These are phyloP conservation scores for Pelmatolapia mariae DNA, from an alignment of 2,113 vertebrate genomes.

Conservation along the genomic window DNA sequence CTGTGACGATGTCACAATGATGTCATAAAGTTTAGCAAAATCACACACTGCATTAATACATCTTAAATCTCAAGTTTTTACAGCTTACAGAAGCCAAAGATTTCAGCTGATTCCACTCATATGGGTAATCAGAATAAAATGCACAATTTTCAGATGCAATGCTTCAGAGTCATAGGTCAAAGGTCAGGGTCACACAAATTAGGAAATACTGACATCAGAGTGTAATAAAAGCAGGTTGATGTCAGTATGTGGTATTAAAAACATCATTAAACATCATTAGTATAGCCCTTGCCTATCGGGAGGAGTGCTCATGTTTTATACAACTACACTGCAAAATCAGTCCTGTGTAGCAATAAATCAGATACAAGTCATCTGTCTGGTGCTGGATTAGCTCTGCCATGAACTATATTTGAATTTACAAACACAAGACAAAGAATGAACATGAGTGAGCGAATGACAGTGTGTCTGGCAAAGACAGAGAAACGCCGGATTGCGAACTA, in stretches of 20 bases:
- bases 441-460: neutral
- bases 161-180: neutral
- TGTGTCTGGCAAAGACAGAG: neutral
- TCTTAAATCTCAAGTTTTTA: neutral
- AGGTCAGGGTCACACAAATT: neutral
- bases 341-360: neutral
- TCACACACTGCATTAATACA: neutral
- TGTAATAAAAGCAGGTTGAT: neutral
- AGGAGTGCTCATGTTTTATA: neutral
- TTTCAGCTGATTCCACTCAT: neutral
- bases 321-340: neutral
- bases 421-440: neutral
- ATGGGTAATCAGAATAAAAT: neutral
- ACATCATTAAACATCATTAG: neutral
- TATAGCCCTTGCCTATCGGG: fast-evolving
- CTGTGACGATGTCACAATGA: neutral
- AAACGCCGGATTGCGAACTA: neutral
- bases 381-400: neutral
- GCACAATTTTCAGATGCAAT: neutral
- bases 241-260: neutral
- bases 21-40: neutral
- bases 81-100: neutral
- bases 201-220: neutral
- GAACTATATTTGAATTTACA: neutral
- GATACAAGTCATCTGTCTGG: neutral